These are phyloP conservation scores for Podocnemis expansa DNA, from an alignment of 2,113 vertebrate genomes.

Conservation along the genomic window DNA sequence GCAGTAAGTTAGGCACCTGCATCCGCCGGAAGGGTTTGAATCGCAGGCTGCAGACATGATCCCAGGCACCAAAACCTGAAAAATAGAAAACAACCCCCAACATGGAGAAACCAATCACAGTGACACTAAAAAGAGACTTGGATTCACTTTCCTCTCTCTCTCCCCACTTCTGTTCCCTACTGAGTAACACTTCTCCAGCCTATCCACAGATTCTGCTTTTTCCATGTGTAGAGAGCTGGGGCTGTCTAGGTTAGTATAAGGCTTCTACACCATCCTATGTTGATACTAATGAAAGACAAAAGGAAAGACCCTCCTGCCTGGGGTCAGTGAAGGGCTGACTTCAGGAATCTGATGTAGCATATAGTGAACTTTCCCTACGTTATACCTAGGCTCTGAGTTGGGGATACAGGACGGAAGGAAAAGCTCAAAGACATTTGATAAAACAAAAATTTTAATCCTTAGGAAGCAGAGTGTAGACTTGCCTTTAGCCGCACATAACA, in stretches of 20 bases:
- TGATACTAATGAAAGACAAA: not conserved
- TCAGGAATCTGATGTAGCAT: rapidly evolving
- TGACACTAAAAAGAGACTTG: not conserved
- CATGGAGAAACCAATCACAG: not conserved
- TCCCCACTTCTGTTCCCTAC: not conserved
- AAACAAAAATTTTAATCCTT: not conserved
- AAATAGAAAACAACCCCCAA: not conserved
- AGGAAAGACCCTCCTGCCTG: not conserved
- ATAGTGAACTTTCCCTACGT: not conserved
- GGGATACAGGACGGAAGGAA: not conserved
- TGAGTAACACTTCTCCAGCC: not conserved
- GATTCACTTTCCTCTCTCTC: not conserved
- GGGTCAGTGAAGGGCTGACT: not conserved
- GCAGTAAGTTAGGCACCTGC: conserved; percentile 83
- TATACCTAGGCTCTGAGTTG: not conserved
- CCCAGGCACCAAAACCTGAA: conserved; percentile 94
- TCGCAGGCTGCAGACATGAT: conserved; percentile 89
- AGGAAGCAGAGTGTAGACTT: not conserved
- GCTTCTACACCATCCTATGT: not conserved
- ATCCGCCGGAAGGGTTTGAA: conserved; percentile 91
- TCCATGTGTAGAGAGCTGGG: not conserved
- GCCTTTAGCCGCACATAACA: not conserved
- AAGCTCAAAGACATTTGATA: rapidly evolving
- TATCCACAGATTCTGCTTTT: not conserved
- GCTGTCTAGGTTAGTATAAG: not conserved